phyloP scores from a whole-genome alignment of 30 jellyfish, hydroid and myxozoan species.

The Aurelia aurita complex sp. Pacific region DNA sequence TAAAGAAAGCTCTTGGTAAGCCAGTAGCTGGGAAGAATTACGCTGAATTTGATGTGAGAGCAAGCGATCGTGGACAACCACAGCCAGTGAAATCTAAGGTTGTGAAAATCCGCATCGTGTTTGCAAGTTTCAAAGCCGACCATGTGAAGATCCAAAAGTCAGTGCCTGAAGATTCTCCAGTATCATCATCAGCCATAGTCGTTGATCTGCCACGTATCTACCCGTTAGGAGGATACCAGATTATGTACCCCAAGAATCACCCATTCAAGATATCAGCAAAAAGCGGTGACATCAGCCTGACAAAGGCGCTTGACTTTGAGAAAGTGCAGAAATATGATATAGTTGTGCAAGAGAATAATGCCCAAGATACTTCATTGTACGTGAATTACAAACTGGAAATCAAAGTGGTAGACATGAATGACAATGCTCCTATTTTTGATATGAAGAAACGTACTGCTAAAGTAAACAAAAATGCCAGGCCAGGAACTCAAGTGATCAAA shows the following conservation, averaged over 20 bases:
- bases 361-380: constrained; percentile 55
- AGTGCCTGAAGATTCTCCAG: constrained; percentile 72
- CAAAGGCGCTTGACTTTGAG: constrained; percentile 72
- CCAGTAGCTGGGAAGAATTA: constrained; percentile 64
- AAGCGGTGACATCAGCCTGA: constrained; percentile 69
- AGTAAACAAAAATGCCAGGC: constrained; percentile 95
- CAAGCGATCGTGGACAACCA: constrained; percentile 83
- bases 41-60: constrained; percentile 78
- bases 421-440: constrained; percentile 82
- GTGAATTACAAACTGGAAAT: constrained; percentile 70
- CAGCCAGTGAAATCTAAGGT: constrained; percentile 1
- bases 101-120: constrained; percentile 72
- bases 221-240: constrained; percentile 72
- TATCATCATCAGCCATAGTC: constrained; percentile 52
- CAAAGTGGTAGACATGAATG: constrained; percentile 79
- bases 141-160: constrained; percentile 47
- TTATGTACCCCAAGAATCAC: constrained; percentile 78
- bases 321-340: constrained; percentile 57
- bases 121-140: constrained; percentile 86
- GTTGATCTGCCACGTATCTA: constrained; percentile 70
- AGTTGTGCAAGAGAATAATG: constrained; percentile 74
- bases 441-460: constrained; percentile 69
- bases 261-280: constrained; percentile 75
- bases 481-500: constrained; percentile 88
- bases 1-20: constrained; percentile 51